Conservation (phyloP, 2,888 invertebrate genomes). For the Leptopilina syphax region DNA sequence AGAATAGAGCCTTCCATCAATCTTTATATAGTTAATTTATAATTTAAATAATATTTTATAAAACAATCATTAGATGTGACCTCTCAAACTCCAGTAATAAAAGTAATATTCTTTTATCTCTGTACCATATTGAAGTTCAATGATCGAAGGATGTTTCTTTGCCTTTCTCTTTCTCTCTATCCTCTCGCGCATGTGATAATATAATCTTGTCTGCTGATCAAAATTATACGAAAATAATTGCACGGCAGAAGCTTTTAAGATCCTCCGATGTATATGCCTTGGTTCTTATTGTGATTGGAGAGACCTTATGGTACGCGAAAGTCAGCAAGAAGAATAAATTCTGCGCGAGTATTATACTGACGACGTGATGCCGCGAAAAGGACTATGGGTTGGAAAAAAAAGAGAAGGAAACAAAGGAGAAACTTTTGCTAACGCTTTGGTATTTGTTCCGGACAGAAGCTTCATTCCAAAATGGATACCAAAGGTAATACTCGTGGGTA, state of each 20-base stretch:
- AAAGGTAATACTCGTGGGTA: background rate
- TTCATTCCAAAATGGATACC: conserved; percentile 53
- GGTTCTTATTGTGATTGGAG: conserved; percentile 24
- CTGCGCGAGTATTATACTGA: conserved; percentile 41
- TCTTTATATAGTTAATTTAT: too few relatives aligned
- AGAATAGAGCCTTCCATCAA: too few relatives aligned
- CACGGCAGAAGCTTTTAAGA: conserved; percentile 44
- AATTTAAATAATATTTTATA: too few relatives aligned
- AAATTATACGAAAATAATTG: conserved; percentile 68
- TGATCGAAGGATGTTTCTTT: conserved; percentile 4
- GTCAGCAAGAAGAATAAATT: conserved; percentile 40
- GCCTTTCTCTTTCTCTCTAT: conserved; percentile 48
- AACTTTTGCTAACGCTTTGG: conserved; percentile 41
- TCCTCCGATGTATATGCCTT: background rate
- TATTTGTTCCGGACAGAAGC: conserved; percentile 65
- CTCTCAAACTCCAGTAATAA: too few relatives aligned
- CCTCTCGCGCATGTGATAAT: conserved; percentile 51
- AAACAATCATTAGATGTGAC: too few relatives aligned
- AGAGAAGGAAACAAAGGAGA: conserved; percentile 43
- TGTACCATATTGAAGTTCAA: background rate
- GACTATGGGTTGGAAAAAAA: conserved; percentile 39
- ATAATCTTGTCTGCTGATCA: conserved; percentile 63
- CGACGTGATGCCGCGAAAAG: conserved; percentile 21
- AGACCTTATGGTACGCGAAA: conserved; percentile 31
- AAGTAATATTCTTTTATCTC: background rate